Evolutionary conservation across 2,888 invertebrate genomes (phyloP).

Genomic region (Campopleginae sp.): DNA sequence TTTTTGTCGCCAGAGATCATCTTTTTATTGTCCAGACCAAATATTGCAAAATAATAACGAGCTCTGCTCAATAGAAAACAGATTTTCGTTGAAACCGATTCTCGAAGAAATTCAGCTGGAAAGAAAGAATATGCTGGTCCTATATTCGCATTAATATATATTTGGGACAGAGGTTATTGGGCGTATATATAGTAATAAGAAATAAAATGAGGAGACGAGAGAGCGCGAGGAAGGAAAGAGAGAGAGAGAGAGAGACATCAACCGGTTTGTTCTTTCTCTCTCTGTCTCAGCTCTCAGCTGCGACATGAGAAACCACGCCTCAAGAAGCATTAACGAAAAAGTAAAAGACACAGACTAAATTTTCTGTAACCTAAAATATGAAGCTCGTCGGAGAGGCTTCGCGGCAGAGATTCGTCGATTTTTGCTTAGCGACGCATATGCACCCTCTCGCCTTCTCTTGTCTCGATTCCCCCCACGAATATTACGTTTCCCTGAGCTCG

Average conservation of each 20-base stretch:
- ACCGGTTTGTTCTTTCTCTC: constrained; percentile 60
- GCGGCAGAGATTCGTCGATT: constrained; percentile 47
- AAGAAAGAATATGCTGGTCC: constrained; percentile 56
- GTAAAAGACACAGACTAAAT: constrained; percentile 5
- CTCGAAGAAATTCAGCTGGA: constrained; percentile 22
- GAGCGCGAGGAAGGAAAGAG: constrained; percentile 32
- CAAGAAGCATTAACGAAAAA: constrained; percentile 38
- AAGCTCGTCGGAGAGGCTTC: constrained; percentile 40
- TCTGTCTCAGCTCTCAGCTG: constrained; percentile 15
- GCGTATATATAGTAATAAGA: constrained; percentile 8
- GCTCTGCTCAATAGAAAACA: too few species aligned
- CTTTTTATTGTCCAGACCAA: too few species aligned
- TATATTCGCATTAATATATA: constrained; percentile 71
- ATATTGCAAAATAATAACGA: too few species aligned
- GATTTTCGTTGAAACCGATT: too few species aligned
- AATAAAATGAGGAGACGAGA: constrained; percentile 46
- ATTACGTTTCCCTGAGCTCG: constrained; percentile 53
- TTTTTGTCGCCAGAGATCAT: too few species aligned
- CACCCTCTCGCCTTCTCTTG: constrained; percentile 13
- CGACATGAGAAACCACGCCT: constrained; percentile 62
- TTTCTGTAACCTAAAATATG: background rate
- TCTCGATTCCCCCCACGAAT: constrained; percentile 46
- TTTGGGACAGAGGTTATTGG: constrained; percentile 64
- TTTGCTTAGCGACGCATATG: constrained; percentile 1
- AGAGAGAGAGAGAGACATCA: constrained; percentile 42